Conservation (phyloP, 2,888 invertebrate genomes). For the Microctonus aethiopoides region DNA sequence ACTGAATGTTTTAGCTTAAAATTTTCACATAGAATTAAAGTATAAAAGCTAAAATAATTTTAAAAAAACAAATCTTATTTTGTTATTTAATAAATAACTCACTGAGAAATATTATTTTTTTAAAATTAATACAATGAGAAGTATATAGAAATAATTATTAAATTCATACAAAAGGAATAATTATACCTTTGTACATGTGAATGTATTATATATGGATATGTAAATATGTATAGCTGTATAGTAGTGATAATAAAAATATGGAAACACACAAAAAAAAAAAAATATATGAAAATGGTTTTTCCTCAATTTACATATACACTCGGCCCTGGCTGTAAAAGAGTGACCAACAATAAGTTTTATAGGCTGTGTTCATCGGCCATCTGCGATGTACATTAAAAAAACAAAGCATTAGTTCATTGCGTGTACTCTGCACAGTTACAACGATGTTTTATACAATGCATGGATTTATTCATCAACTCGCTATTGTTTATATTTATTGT, state of each 20-base stretch:
- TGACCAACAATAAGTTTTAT: constrained; percentile 58
- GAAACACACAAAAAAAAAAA: not conserved
- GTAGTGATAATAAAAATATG: not conserved
- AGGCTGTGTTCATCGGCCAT: constrained; percentile 54
- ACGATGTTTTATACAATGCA: not conserved
- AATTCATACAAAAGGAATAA: not conserved
- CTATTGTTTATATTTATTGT: not conserved
- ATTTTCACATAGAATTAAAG: constrained; percentile 11
- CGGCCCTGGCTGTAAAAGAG: constrained; percentile 52
- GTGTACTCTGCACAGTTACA: not conserved
- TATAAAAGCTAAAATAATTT: not conserved
- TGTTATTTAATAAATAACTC: not conserved
- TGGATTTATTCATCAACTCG: not conserved
- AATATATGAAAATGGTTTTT: constrained; percentile 38
- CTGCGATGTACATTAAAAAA: constrained; percentile 48
- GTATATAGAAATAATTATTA: not conserved
- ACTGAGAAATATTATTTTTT: too few species aligned
- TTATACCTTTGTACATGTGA: not conserved
- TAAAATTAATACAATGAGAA: too few species aligned
- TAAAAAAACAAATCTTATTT: too few species aligned
- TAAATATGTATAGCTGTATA: not conserved
- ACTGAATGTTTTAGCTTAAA: constrained; percentile 16
- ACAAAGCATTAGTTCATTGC: not conserved
- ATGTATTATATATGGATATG: not conserved
- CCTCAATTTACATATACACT: constrained; percentile 55